phyloP scores from a whole-genome alignment of 2,113 vertebrate species.

The Oenanthe oenanthe region DNA sequence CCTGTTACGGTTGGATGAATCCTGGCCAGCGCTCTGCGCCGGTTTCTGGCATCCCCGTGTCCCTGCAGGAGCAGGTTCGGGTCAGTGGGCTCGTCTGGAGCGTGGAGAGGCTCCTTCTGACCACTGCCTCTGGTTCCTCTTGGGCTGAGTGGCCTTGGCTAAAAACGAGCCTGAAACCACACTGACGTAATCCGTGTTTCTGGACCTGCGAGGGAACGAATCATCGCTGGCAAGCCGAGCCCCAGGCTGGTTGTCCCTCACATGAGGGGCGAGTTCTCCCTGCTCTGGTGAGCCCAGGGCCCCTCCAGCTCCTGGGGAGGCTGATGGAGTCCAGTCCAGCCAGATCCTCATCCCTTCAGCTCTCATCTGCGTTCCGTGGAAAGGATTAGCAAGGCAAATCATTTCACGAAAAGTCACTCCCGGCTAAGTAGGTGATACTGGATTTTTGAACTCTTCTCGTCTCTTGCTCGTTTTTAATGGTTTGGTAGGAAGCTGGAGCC shows the following conservation, averaged over 20 bases:
- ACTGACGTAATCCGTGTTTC: constrained; percentile 25
- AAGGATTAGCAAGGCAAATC: background rate
- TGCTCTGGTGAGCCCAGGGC: background rate
- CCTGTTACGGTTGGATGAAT: background rate
- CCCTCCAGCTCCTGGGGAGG: background rate
- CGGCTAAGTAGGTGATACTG: background rate
- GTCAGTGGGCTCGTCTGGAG: background rate
- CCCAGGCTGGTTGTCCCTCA: background rate
- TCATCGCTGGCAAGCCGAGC: background rate
- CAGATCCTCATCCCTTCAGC: background rate
- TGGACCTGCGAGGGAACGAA: constrained; percentile 10
- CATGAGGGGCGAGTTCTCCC: background rate
- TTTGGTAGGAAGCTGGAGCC: background rate
- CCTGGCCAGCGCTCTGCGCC: background rate
- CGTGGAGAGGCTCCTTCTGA: background rate
- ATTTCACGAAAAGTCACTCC: background rate
- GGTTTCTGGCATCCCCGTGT: background rate
- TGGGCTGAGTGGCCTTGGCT: background rate
- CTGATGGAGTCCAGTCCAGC: background rate
- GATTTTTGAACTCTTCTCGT: background rate
- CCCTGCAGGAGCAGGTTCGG: background rate
- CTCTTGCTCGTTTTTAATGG: background rate
- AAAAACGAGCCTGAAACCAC: constrained; percentile 10
- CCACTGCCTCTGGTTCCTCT: background rate
- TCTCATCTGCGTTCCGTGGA: background rate